Conservation (phyloP, 2,888 invertebrate genomes). For the Lutraria lutraria region DNA sequence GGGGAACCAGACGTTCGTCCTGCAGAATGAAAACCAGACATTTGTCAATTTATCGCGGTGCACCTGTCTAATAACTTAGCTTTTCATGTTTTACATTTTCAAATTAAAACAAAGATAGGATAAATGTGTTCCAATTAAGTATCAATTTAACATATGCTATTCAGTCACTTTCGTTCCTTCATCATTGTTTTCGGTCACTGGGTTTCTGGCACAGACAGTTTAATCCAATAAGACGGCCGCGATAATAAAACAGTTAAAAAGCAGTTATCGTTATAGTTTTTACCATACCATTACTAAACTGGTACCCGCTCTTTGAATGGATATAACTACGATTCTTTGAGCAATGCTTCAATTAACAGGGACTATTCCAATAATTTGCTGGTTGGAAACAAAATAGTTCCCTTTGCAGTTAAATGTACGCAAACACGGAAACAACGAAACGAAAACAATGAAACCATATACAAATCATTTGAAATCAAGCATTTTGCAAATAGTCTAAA, state of each 20-base stretch:
- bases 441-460: too few relatives aligned
- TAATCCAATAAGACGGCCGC: background rate
- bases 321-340: too few relatives aligned
- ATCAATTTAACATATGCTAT: slow-evolving; percentile 22
- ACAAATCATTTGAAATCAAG: too few relatives aligned
- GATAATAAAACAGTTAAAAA: background rate
- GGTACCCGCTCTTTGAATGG: too few relatives aligned
- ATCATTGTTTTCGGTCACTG: slow-evolving; percentile 20
- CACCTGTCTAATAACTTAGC: slow-evolving; percentile 30
- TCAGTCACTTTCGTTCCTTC: background rate
- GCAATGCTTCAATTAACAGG: too few relatives aligned
- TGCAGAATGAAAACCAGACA: background rate
- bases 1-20: background rate
- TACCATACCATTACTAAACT: too few relatives aligned
- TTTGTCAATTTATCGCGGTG: slow-evolving; percentile 32
- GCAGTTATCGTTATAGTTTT: too few relatives aligned
- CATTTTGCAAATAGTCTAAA: too few relatives aligned
- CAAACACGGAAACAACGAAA: too few relatives aligned
- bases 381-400: too few relatives aligned
- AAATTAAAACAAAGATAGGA: slow-evolving; percentile 32
- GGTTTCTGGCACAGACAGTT: slow-evolving; percentile 20
- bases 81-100: slow-evolving; percentile 40
- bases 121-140: slow-evolving; percentile 33
- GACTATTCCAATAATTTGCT: too few relatives aligned
- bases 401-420: too few relatives aligned